phyloP scores from a whole-genome alignment of 2,888 invertebrate genomes.

The Apamea epomidion region DNA sequence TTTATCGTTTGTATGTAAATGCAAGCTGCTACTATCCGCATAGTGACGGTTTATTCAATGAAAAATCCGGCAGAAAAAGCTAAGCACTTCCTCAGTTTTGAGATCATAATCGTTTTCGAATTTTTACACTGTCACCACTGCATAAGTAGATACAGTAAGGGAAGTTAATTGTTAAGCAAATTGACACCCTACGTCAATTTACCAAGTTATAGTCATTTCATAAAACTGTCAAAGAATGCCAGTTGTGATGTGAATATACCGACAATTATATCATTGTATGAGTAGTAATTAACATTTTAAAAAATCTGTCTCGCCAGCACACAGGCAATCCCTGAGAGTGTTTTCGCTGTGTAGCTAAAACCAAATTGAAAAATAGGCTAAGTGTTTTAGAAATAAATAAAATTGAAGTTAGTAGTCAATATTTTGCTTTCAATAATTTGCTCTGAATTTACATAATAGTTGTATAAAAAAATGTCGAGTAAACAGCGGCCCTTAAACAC shows the following conservation, averaged over 20 bases:
- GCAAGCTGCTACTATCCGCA: not conserved
- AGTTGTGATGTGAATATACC: not conserved
- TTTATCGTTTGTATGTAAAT: constrained; percentile 3
- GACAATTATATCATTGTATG: not conserved
- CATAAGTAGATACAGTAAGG: too few species aligned
- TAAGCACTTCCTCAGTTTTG: not conserved
- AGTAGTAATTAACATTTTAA: too few species aligned
- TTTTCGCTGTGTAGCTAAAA: not conserved
- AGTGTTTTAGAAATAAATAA: not conserved
- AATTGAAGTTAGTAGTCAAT: not conserved
- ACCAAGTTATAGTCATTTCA: not conserved
- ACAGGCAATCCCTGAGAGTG: too few species aligned
- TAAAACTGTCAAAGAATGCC: not conserved
- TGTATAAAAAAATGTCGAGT: not conserved
- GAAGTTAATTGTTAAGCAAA: too few species aligned
- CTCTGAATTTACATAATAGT: too few species aligned
- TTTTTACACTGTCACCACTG: not conserved
- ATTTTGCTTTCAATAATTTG: too few species aligned
- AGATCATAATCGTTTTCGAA: not conserved
- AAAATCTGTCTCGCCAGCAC: too few species aligned
- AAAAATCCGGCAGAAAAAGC: not conserved
- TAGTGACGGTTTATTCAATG: not conserved
- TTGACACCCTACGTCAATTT: not conserved
- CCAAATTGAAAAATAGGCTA: not conserved
- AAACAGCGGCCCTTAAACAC: constrained; percentile 3